Evolutionary conservation across 2,888 invertebrate genomes (phyloP), one percentile per base, ranked within the genome.

Genomic region (Nemoura dubitans): DNA sequence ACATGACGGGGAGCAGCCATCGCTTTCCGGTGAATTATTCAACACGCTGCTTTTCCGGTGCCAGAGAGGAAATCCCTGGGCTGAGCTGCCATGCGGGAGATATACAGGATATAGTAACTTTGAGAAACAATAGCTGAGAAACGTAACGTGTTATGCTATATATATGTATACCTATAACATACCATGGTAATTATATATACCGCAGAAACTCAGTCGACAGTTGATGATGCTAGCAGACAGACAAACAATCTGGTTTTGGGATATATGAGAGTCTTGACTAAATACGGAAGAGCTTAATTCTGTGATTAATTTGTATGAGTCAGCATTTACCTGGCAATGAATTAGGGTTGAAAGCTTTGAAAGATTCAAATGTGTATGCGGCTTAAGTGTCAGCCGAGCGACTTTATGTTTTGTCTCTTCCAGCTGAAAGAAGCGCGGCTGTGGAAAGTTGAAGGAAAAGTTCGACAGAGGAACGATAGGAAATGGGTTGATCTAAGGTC

Each of bases 51-150:
- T 59, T 59, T 36, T 59, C 59, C 59, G 14, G 59, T 59, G 59
- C 59, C 59, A 59, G 59, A 10, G 59, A 59, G 59, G 59, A 59
- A 59, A 59, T 59, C 59, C 59, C 59, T 59, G 59, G 59, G 59
- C 59, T 59, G 59, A 59, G 59, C 59, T 59, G 59, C 59, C 59
- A 59, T 59, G 59, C 59, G 59, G 59, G 59, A 59, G 59, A 59
- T 59, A 59, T 59, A 59, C 59, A 59, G 59, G 59, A 59, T 59
- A 59, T 59, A 59, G 59, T 59, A 59, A 59, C 59, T 59, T 59
- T 59, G 59, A 59, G 59, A 59, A 59, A 59, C 59, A 59, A 59
- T 59, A 59, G 59, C 59, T 59, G 59, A 59, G 59, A 59, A 59
- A 59, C 59, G 59, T 59, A 59, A 36, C 36, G 36, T 36, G 10